Conservation (phyloP, 2,113 vertebrate genomes). For the Donacobius atricapilla region DNA sequence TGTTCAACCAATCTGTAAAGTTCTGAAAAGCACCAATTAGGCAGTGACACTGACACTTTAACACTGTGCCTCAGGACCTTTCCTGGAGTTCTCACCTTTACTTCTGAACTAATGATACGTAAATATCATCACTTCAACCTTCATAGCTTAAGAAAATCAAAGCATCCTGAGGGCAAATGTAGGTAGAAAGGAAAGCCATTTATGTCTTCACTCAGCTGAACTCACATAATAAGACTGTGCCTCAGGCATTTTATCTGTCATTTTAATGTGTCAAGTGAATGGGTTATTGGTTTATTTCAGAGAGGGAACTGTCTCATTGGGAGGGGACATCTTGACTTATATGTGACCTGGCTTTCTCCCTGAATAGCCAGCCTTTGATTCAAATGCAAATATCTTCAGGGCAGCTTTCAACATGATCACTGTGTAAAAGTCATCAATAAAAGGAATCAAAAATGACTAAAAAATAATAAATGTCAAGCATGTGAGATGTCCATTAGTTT, state of each 20-base stretch:
- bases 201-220: constrained; percentile 2
- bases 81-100: background rate
- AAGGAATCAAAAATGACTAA: constrained; percentile 23
- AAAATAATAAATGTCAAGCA: constrained; percentile 50
- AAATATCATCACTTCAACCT: background rate
- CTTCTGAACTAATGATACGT: background rate
- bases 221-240: background rate
- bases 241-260: constrained; percentile 29
- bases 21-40: background rate
- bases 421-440: constrained; percentile 20
- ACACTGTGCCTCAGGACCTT: background rate
- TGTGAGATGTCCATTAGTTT: background rate
- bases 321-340: constrained; percentile 26
- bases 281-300: constrained; percentile 1
- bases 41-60: background rate
- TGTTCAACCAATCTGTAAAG: background rate
- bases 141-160: background rate
- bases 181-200: background rate
- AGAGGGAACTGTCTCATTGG: background rate
- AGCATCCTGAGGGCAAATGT: background rate
- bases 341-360: constrained; percentile 21
- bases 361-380: constrained; percentile 10
- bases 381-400: constrained; percentile 43
- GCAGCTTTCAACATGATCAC: constrained; percentile 6
- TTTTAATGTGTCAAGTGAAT: constrained; percentile 24